phyloP scores from a whole-genome alignment of 2,888 invertebrate species.

The Mesodorylaimus sp. region DNA sequence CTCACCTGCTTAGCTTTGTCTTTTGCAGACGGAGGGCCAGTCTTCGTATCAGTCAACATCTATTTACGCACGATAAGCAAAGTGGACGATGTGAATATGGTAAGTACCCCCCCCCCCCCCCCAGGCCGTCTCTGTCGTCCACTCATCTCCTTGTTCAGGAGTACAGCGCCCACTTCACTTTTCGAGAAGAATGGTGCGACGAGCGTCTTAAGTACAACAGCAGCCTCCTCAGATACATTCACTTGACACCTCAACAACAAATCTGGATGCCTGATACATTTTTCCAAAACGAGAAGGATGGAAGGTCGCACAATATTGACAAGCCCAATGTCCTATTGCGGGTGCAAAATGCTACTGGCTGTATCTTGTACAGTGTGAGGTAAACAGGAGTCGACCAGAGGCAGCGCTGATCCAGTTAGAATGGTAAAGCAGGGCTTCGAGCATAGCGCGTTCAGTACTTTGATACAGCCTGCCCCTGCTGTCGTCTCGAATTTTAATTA shows the following conservation, averaged over 20 bases:
- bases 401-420: too few relatives aligned
- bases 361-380: constrained; percentile 83
- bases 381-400: too few relatives aligned
- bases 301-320: constrained; percentile 44
- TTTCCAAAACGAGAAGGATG: too few relatives aligned
- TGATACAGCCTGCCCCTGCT: too few relatives aligned
- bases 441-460: too few relatives aligned
- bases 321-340: constrained; percentile 64
- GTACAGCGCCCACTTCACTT: constrained; percentile 86
- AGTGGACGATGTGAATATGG: constrained; percentile 97
- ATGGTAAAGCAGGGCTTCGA: too few relatives aligned
- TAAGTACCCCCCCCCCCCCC: too few relatives aligned
- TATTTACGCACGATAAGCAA: constrained; percentile 90
- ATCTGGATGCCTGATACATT: constrained; percentile 97
- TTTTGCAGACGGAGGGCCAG: constrained; percentile 94
- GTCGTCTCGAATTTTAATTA: too few relatives aligned
- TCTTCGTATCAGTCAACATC: constrained; percentile 86
- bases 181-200: constrained; percentile 87
- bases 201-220: constrained; percentile 37
- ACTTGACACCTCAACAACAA: constrained; percentile 28
- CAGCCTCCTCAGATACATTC: background rate
- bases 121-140: too few relatives aligned
- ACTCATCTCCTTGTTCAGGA: constrained; percentile 40
- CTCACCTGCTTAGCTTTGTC: too few relatives aligned
- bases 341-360: constrained; percentile 79